Conservation (phyloP, 2,888 invertebrate genomes). For the Kryphioiulus occultus region DNA sequence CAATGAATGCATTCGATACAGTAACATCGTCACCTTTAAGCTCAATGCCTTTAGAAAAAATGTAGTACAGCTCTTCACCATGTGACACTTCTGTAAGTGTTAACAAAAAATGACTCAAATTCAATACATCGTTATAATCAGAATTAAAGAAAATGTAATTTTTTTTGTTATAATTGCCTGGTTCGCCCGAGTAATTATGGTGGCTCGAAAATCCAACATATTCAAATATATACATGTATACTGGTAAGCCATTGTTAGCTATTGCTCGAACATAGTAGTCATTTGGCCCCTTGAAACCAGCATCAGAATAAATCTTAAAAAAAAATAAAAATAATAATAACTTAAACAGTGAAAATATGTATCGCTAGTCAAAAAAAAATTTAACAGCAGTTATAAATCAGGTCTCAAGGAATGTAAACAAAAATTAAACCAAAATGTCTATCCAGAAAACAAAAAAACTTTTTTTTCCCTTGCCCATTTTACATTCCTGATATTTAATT, state of each 20-base stretch:
- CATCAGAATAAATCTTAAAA: constrained; percentile 12
- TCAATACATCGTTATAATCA: no score
- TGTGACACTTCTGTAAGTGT: constrained; percentile 35
- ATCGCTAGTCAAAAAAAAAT: no score
- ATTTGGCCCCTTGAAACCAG: not conserved
- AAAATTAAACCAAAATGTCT: no score
- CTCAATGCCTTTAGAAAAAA: not conserved
- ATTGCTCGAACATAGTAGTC: not conserved
- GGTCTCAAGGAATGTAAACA: constrained; percentile 60
- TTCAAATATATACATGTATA: constrained; percentile 42
- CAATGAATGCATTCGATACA: constrained; percentile 33
- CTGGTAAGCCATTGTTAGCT: not conserved
- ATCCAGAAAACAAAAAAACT: no score
- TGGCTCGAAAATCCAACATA: not conserved
- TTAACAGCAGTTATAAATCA: constrained; percentile 66
- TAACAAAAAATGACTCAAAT: no score
- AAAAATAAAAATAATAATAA: constrained; percentile 63
- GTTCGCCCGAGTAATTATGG: constrained; percentile 17
- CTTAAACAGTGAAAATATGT: no score
- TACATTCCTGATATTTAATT: no score
- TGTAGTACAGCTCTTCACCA: constrained; percentile 2
- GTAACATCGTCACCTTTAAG: constrained; percentile 18
- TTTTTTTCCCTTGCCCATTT: no score
- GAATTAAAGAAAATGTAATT: no score
- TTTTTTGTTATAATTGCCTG: not conserved